Evolutionary conservation across 2,888 invertebrate genomes (phyloP), one percentile per base, ranked within the genome.

Genomic region (Rhaphigaster nebulosa): DNA sequence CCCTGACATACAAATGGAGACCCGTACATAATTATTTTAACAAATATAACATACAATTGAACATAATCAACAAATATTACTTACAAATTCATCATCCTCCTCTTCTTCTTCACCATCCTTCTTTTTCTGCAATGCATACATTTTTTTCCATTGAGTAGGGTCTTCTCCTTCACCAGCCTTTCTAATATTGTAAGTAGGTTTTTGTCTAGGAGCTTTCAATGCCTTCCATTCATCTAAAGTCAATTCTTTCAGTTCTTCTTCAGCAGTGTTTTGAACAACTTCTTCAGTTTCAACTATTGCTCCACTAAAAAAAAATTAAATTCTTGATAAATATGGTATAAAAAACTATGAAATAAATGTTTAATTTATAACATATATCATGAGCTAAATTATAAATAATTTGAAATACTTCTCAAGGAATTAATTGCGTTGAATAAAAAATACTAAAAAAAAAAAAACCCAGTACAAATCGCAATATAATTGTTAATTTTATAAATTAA

Each of bases 141-240:
- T 97, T 93, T 97, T 98, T 94, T 98, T 98, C 98, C 98, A 98
- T 94, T 98, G 98, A 91, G 96, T 96, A 90, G 96, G 95, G 94
- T 98, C 98, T 93, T 98, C 98, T 84, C 98, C 99, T 94, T 99
- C 98, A 52, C 98, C 98, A 90, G 98, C 97, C 94, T 98, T 98
- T 91, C 99, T 96, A 93, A 98, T 94, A 94, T 99, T 98, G 94
- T 96, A 99, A 93, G 97, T 96, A 89, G 98, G 97, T 94, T 98
- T 97, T 91, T 96, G 95, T 93, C 98, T 96, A 90, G 95, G 96
- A 93, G 96, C 96, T 93, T 97, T 97, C 93, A 97, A 95, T 91
- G 98, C 98, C 94, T 98, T 98, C 96, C 98, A 99, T 95, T 99
- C 98, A 93, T 98, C 98, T 93, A 98, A 95, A 65, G 99, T 99